Evolutionary conservation across 2,797 vertebrate species (phyloP).

Genomic region (Cheirogaleus major): DNA sequence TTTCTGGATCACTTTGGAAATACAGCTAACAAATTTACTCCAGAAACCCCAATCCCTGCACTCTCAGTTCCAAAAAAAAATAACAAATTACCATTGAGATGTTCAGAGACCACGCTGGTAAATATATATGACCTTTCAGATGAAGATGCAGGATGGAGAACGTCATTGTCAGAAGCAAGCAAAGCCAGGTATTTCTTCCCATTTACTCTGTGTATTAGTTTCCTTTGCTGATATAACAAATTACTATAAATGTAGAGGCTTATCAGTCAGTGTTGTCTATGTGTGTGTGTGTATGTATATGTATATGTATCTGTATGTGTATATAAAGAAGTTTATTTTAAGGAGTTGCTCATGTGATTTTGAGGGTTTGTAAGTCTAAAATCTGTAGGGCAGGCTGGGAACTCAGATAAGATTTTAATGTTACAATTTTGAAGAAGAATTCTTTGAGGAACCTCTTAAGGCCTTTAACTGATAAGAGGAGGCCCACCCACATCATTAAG

Average conservation of each 20-base stretch:
- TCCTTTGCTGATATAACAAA: not conserved
- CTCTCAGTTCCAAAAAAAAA: conserved; percentile 59
- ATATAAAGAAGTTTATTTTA: not conserved
- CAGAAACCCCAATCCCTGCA: conserved; percentile 39
- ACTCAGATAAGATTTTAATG: not conserved
- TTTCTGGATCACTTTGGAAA: conserved; percentile 86
- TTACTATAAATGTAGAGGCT: not conserved
- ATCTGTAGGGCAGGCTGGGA: not conserved
- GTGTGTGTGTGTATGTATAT: not conserved
- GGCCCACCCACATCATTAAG: not conserved
- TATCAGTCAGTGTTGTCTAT: not conserved
- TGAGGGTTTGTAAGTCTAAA: not conserved
- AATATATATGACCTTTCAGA: conserved; percentile 61
- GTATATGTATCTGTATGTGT: not conserved
- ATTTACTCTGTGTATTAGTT: not conserved
- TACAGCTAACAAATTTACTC: conserved; percentile 49
- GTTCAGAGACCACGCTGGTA: conserved; percentile 50
- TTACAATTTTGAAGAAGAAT: not conserved
- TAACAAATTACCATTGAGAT: conserved; percentile 7
- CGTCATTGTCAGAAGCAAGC: not conserved
- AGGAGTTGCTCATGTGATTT: not conserved
- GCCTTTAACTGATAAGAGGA: not conserved
- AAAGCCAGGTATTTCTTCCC: conserved; percentile 64
- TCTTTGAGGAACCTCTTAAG: not conserved
- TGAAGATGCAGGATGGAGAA: conserved; percentile 71